phyloP scores from a whole-genome alignment of 1,140 invertebrate species.

The Zeugodacus cucurbitae region DNA sequence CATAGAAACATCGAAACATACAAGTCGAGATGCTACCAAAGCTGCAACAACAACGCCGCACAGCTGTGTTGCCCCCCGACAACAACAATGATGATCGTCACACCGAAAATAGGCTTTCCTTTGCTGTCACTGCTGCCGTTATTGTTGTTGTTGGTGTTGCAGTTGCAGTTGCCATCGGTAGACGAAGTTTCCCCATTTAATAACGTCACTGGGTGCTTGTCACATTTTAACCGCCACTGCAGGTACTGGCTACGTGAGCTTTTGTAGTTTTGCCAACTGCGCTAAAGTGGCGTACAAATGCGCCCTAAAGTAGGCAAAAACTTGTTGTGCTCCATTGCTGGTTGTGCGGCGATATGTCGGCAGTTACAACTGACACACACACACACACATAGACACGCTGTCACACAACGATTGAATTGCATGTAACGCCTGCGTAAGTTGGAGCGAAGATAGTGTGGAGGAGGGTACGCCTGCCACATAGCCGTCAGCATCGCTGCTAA shows the following conservation, averaged over 20 bases:
- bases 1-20: conserved; percentile 2
- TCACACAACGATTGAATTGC: too few species aligned
- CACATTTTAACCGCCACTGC: neutral
- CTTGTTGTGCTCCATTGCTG: conserved; percentile 1
- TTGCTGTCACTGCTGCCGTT: neutral
- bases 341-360: neutral
- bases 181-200: conserved; percentile 1
- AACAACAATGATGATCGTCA: neutral
- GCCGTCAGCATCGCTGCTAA: neutral
- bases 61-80: neutral
- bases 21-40: neutral
- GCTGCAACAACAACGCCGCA: neutral
- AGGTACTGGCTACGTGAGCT: neutral
- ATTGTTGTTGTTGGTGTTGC: neutral
- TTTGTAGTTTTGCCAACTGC: neutral
- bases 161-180: neutral
- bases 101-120: neutral
- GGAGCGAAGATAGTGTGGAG: neutral
- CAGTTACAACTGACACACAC: neutral
- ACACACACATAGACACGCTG: neutral
- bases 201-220: neutral
- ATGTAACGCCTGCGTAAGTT: neutral
- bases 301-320: neutral
- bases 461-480: neutral
- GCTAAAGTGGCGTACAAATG: conserved; percentile 6